phyloP scores from a whole-genome alignment of 2,888 invertebrate species.

The Scrobipalpa costella region DNA sequence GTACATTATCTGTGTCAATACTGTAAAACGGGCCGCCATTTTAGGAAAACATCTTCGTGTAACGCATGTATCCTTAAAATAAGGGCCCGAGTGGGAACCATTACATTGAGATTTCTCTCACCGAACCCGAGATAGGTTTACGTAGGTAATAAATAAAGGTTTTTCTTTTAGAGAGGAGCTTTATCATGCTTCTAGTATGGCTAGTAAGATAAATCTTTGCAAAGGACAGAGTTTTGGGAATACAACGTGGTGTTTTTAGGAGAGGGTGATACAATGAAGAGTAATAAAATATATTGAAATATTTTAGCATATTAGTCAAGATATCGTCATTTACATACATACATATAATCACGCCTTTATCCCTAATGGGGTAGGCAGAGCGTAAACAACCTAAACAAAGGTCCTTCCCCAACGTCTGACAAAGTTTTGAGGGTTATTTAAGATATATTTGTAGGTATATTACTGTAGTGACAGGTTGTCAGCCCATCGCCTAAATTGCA shows the following conservation, averaged over 20 bases:
- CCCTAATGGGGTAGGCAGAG: too few relatives aligned
- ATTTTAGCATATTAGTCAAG: not conserved
- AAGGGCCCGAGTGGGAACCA: conserved; percentile 68
- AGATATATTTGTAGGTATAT: too few relatives aligned
- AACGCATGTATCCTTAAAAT: conserved; percentile 71
- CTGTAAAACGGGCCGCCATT: conserved; percentile 64
- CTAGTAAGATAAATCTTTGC: conserved; percentile 15
- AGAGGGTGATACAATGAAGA: not conserved
- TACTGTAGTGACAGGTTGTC: too few relatives aligned
- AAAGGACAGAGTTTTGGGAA: conserved; percentile 5
- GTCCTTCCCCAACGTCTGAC: too few relatives aligned
- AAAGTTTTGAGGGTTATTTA: too few relatives aligned
- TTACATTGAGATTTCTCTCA: conserved; percentile 66
- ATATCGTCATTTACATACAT: too few relatives aligned
- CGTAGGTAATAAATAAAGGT: conserved; percentile 27
- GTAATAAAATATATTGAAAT: not conserved
- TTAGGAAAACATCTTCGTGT: conserved; percentile 72
- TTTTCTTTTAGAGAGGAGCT: conserved; percentile 23
- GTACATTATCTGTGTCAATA: conserved; percentile 77
- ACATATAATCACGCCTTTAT: too few relatives aligned
- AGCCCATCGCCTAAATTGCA: too few relatives aligned
- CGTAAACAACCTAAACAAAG: too few relatives aligned
- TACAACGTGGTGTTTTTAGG: not conserved
- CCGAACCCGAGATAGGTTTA: conserved; percentile 50
- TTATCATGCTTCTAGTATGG: conserved; percentile 23